Evolutionary conservation across 2,113 vertebrate genomes (phyloP), one percentile per base, ranked within the genome.

Genomic region (Patagioenas fasciata): DNA sequence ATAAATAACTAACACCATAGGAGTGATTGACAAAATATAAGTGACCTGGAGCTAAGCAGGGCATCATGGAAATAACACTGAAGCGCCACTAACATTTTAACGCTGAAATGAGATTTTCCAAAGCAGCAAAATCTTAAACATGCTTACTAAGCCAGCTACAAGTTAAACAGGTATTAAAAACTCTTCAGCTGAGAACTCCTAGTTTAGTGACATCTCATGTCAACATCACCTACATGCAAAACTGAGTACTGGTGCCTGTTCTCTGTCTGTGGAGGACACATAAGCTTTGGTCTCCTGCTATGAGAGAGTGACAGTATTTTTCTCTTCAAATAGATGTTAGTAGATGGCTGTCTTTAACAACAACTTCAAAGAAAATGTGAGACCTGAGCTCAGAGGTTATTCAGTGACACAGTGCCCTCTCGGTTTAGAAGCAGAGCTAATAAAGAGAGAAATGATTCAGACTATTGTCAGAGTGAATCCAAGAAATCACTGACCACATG

Each of bases 1-100:
- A 98, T 98, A 98, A 98, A 98, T 98, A 98, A 98, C 97, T 98
- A 98, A 98, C 97, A 98, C 97, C 95, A 93, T 96, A 94, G 91
- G 97, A 95, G 97, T 98, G 98, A 98, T 95, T 98, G 98, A 97
- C 97, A 98, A 98, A 98, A 98, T 97, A 95, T 93, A 97, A 98
- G 97, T 97, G 97, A 98, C 98, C 97, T 97, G 96, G 97, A 98
- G 96, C 95, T 98, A 98, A 98, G 96, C 94, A 97, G 97, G 96
- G 80, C 71, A 31, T 84, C 94, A 88, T 97, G 97, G 87, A 98
- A 98, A 98, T 97, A 97, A 95, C 89, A 97, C 88, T 96, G 78
- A 95, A 94, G 89, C 62, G 23, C 94, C 65, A 95, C 96, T 80
- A 93, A 94, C 95, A 94, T 97, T 97, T 98, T 94, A 93, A 96